Percentiles rank a stretch among this genome's conserved stretches.
Evolutionary conservation across 1,140 invertebrate species (phyloP).

Genomic region (Ditylenchus dipsaci): DNA sequence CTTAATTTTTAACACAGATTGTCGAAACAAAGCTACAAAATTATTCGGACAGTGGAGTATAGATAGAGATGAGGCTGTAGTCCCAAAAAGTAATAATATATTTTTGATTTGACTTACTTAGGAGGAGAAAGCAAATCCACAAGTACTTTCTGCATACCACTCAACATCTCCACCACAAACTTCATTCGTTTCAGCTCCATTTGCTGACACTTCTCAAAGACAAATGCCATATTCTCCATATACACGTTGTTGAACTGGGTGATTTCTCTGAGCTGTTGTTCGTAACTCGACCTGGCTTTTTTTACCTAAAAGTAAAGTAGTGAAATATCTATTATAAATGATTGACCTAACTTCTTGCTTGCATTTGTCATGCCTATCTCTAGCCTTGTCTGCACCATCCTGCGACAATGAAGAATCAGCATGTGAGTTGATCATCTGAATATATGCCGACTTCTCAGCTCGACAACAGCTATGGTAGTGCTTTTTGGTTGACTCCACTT

Average conservation of each 20-base stretch:
- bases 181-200: slow-evolving; percentile 51
- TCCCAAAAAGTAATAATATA: too few relatives aligned
- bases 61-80: too few relatives aligned
- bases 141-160: slow-evolving; percentile 43
- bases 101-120: too few relatives aligned
- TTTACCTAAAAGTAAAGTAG: slow-evolving; percentile 29
- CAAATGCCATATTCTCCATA: slow-evolving; percentile 54
- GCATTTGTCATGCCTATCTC: slow-evolving; percentile 46
- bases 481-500: slow-evolving; percentile 43
- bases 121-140: slow-evolving; percentile 37
- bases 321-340: neutral
- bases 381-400: slow-evolving; percentile 35
- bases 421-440: slow-evolving; percentile 47
- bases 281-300: slow-evolving; percentile 39
- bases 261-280: slow-evolving; percentile 46
- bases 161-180: slow-evolving; percentile 53
- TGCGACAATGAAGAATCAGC: slow-evolving; percentile 22
- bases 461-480: slow-evolving; percentile 49
- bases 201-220: slow-evolving; percentile 57
- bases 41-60: too few relatives aligned
- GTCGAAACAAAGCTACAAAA: too few relatives aligned
- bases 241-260: slow-evolving; percentile 43
- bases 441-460: slow-evolving; percentile 51
- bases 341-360: slow-evolving; percentile 44
- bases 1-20: too few relatives aligned